Base-by-base conservation (phyloP, 2,797 vertebrate species). In the Glyptemys insculpta region DNA sequence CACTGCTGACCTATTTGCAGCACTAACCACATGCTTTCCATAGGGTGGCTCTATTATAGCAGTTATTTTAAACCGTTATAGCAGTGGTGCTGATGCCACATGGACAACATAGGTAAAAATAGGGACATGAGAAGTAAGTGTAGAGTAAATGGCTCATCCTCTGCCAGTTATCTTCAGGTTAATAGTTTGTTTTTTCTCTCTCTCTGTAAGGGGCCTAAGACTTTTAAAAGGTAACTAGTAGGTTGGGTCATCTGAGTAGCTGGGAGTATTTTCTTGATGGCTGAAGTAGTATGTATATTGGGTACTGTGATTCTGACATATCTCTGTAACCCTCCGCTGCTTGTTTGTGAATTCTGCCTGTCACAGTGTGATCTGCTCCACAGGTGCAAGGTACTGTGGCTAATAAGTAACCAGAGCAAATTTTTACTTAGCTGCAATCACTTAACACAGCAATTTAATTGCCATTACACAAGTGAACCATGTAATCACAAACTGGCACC, bases 371-470 rank as follows among this genome's bases (percentile, higher is more conserved):
- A 89, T 85, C 81, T 41, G 4, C 76, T 96, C 95, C 89, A 94
- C 83, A 81, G 72, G 76, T 78, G 94, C 90, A 88, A 92, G 83
- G 92, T 96, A 81, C 52, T 95, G 89, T 84, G 92, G 94, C 96
- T 97, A 98, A 97, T 96, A 88, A 95, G 95, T 97, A 96, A 96
- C 97, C 91, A 37, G 53, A 57, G 25, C 44, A 92, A 83, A 81
- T 97, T 93, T 98, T 97, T 97, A 94, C 95, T 97, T 93, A 96
- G 89, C 80, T 95, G 79, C 27, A 85, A 90, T 91, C 91, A 87
- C 92, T 96, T 96, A 93, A 91, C 72, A 91, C 74, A 94, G 91
- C 89, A 86, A 91, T 88, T 93, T 96, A 95, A 97, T 95, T 97
- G 95, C 83, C 2, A 0, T 94, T 97, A 94, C 72, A 34, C 83